phyloP scores from a whole-genome alignment of 2,113 vertebrate genomes.

The Recurvirostra avosetta region DNA sequence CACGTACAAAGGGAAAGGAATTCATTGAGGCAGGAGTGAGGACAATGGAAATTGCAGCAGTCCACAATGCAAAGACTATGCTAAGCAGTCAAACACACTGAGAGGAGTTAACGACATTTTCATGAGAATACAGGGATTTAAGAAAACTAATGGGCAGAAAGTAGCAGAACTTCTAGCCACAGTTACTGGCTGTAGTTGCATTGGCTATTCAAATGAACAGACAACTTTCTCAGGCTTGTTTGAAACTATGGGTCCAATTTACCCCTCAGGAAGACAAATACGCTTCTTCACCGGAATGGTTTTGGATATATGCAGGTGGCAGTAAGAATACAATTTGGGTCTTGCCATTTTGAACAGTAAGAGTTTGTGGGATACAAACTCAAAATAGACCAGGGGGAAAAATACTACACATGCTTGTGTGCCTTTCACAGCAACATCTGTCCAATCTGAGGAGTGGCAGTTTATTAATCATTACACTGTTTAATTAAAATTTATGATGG shows the following conservation, averaged over 20 bases:
- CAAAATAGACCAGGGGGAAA: background rate
- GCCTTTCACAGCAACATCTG: background rate
- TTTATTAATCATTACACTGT: background rate
- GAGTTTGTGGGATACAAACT: background rate
- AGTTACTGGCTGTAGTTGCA: background rate
- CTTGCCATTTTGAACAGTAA: background rate
- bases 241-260: background rate
- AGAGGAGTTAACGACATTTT: background rate
- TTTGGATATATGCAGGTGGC: background rate
- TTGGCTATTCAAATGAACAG: background rate
- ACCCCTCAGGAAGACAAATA: background rate
- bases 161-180: background rate
- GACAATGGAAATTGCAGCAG: background rate
- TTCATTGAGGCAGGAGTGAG: background rate
- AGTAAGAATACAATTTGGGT: background rate
- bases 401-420: background rate
- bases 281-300: background rate
- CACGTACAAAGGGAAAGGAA: fast-evolving
- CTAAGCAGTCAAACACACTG: background rate
- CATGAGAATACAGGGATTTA: background rate
- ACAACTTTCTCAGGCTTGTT: background rate
- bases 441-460: background rate
- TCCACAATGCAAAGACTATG: background rate
- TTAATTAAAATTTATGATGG: background rate
- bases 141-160: background rate